phyloP scores from a whole-genome alignment of 1,140 invertebrate genomes.

The Pogonognathellus flavescens region DNA sequence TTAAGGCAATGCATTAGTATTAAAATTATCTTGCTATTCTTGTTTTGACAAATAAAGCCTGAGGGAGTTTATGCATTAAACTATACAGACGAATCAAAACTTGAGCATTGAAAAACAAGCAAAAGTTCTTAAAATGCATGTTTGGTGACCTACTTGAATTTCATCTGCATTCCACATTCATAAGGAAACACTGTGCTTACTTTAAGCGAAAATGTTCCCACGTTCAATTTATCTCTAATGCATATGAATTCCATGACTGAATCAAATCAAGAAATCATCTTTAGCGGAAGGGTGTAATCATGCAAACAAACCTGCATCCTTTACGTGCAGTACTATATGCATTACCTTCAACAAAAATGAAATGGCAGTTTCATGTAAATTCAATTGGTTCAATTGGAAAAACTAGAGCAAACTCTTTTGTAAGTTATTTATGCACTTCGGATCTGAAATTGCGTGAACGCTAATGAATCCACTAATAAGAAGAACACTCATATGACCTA shows the following conservation, averaged over 20 bases:
- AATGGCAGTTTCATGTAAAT: conserved; percentile 7
- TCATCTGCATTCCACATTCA: conserved; percentile 11
- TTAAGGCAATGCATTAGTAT: no score
- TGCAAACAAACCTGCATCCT: conserved; percentile 7
- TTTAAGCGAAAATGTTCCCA: background rate
- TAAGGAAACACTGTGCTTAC: background rate
- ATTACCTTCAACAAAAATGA: conserved; percentile 18
- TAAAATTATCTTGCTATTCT: background rate
- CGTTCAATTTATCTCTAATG: background rate
- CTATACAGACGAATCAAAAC: background rate
- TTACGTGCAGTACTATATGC: background rate
- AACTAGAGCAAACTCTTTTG: background rate
- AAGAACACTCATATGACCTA: no score
- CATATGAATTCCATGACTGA: conserved; percentile 1
- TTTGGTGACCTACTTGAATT: background rate
- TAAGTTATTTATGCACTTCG: no score
- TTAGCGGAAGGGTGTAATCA: background rate
- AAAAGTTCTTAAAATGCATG: conserved; percentile 8
- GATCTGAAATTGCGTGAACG: no score
- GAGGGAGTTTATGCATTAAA: conserved; percentile 2
- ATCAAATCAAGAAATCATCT: conserved; percentile 10
- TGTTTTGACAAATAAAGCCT: background rate
- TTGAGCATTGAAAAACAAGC: background rate
- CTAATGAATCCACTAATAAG: no score
- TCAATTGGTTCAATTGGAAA: background rate